phyloP scores from a whole-genome alignment of 2,113 vertebrate genomes.

The Xenopus laevis region DNA sequence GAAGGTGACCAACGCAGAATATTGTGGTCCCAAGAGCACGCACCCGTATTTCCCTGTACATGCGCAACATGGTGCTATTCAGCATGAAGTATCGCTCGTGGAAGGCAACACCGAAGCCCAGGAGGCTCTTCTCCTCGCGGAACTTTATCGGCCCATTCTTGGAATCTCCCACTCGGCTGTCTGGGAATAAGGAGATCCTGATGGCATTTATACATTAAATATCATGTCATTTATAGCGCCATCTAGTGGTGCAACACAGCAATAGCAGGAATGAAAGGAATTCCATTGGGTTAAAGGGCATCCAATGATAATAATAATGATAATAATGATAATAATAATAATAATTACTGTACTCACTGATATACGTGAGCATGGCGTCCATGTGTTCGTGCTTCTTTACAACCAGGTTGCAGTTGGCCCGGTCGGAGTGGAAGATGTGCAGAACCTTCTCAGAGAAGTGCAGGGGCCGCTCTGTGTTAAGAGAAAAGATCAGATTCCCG shows the following conservation, averaged over 20 bases:
- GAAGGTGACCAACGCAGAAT: too few relatives aligned
- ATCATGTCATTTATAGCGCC: too few relatives aligned
- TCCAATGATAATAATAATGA: too few relatives aligned
- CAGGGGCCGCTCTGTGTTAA: conserved; percentile 77
- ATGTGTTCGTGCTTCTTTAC: conserved; percentile 84
- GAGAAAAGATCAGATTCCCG: not conserved
- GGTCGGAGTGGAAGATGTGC: conserved; percentile 81
- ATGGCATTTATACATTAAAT: too few relatives aligned
- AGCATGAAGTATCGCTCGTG: conserved; percentile 94
- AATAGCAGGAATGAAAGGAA: too few relatives aligned
- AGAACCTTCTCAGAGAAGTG: conserved; percentile 86
- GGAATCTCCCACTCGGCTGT: conserved; percentile 76
- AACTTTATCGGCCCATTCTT: conserved; percentile 92
- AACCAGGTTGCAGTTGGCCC: conserved; percentile 78
- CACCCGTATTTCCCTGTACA: conserved; percentile 92
- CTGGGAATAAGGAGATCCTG: conserved; percentile 52
- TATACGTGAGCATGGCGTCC: conserved; percentile 81
- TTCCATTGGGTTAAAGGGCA: too few relatives aligned
- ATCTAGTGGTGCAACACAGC: too few relatives aligned
- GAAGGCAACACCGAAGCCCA: conserved; percentile 75
- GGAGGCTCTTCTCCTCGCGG: conserved; percentile 79
- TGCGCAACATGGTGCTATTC: conserved; percentile 73
- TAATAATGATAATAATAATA: too few relatives aligned
- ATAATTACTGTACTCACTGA: conserved; percentile 65
- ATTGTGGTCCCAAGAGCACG: conserved; percentile 39